phyloP scores from a whole-genome alignment of 2,888 invertebrate species.

The Barypeithes pellucidus region DNA sequence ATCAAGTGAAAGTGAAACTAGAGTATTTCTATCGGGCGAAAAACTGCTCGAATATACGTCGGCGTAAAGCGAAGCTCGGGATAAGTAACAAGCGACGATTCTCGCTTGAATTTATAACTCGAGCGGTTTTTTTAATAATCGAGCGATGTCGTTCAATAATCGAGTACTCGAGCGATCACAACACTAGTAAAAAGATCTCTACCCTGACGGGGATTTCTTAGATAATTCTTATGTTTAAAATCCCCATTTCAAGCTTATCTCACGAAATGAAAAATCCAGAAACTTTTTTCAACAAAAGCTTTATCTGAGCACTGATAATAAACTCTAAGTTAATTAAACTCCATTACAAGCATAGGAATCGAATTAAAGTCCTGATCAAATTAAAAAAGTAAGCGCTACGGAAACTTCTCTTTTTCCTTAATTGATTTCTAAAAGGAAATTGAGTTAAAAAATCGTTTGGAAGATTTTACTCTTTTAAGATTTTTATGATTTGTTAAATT shows the following conservation, averaged over 20 bases:
- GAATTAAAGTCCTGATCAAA: background rate
- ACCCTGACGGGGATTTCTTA: background rate
- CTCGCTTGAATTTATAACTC: too few relatives aligned
- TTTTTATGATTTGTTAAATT: too few relatives aligned
- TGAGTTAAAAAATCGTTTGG: background rate
- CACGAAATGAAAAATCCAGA: background rate
- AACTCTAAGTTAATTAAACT: constrained; percentile 12
- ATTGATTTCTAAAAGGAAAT: constrained; percentile 7
- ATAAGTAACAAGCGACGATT: too few relatives aligned
- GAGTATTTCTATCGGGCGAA: too few relatives aligned
- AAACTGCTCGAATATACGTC: too few relatives aligned
- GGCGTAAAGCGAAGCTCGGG: too few relatives aligned
- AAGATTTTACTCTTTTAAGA: background rate
- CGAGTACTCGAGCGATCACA: too few relatives aligned
- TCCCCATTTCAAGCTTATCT: background rate
- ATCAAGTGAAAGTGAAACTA: too few relatives aligned
- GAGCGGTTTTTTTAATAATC: too few relatives aligned
- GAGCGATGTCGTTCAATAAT: too few relatives aligned
- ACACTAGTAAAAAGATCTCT: too few relatives aligned
- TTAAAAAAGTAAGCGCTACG: background rate
- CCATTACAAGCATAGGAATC: background rate
- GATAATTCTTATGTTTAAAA: background rate
- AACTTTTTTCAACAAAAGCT: background rate
- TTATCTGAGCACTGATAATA: constrained; percentile 8
- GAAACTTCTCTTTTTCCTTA: background rate